Conservation (phyloP, 2,113 vertebrate species). For the Ptilorrhoa leucosticta region DNA sequence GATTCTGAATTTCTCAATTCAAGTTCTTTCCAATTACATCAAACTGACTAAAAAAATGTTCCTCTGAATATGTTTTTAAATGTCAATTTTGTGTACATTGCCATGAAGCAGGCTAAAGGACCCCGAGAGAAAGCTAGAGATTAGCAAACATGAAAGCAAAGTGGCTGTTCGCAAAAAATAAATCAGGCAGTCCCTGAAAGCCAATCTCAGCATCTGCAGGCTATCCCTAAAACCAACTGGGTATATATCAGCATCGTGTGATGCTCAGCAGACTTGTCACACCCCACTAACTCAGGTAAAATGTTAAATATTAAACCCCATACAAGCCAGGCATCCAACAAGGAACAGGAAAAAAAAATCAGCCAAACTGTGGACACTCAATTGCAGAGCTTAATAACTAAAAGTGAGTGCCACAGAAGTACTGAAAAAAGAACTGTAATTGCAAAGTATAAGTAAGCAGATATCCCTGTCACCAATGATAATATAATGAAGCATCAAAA, state of each 20-base stretch:
- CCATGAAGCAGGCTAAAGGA: neutral
- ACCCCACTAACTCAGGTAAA: neutral
- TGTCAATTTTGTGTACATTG: neutral
- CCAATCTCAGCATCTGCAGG: neutral
- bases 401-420: neutral
- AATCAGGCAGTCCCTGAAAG: neutral
- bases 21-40: neutral
- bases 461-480: neutral
- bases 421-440: neutral
- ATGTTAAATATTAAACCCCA: conserved; percentile 46
- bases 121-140: neutral
- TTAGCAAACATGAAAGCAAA: neutral
- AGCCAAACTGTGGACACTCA: neutral
- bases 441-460: neutral
- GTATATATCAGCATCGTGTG: neutral
- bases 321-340: neutral
- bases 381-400: neutral
- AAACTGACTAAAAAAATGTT: neutral
- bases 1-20: neutral
- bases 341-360: rapidly evolving
- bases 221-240: neutral
- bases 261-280: neutral
- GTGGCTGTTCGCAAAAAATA: neutral
- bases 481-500: neutral
- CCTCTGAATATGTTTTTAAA: neutral